These are phyloP conservation scores for Drepana falcataria DNA, from an alignment of 2,888 invertebrate genomes.

Conservation along the genomic window DNA sequence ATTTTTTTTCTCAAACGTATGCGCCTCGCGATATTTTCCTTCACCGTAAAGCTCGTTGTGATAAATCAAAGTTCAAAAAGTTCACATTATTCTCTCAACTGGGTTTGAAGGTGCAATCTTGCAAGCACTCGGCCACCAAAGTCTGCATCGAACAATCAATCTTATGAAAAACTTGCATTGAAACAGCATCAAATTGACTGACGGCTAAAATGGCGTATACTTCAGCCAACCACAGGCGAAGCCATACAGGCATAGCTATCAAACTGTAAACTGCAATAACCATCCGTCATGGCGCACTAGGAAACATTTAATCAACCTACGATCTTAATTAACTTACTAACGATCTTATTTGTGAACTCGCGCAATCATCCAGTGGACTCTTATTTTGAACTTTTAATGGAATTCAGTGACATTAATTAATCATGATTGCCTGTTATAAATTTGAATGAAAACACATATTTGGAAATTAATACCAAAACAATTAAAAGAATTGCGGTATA, in stretches of 20 bases:
- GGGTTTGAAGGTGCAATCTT: too few species aligned
- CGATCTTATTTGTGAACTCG: conserved; percentile 47
- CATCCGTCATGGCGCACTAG: conserved; percentile 54
- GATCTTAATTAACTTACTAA: conserved; percentile 66
- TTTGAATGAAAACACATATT: background rate
- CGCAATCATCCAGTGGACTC: conserved; percentile 19
- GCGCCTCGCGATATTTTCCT: too few species aligned
- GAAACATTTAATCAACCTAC: conserved; percentile 61
- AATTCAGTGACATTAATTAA: conserved; percentile 12
- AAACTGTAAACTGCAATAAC: conserved; percentile 34
- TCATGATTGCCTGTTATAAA: background rate
- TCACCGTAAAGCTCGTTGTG: too few species aligned
- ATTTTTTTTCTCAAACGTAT: too few species aligned
- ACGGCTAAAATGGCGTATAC: background rate
- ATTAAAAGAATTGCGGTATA: too few species aligned
- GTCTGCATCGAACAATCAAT: too few species aligned
- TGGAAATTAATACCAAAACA: too few species aligned
- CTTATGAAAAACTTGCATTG: background rate
- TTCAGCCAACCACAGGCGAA: background rate
- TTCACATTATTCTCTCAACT: too few species aligned
- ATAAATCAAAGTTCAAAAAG: too few species aligned
- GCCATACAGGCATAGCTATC: background rate
- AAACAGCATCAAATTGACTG: background rate
- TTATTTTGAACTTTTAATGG: conserved; percentile 25
- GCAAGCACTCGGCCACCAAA: too few species aligned